phyloP scores from a whole-genome alignment of 2,888 invertebrate species.

The Lycophotia porphyrea region DNA sequence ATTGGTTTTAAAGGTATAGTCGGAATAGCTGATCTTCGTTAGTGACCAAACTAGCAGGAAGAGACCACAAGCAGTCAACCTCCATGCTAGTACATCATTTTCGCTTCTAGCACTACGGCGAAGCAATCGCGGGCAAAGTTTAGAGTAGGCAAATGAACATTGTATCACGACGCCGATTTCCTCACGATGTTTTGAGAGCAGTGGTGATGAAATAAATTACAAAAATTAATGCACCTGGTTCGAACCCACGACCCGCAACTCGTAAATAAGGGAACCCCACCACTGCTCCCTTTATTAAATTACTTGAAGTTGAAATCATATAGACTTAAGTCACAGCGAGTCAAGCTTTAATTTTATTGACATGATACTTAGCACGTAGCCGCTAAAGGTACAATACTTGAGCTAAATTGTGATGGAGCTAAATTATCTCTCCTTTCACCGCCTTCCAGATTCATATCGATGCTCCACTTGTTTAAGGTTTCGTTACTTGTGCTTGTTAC shows the following conservation, averaged over 20 bases:
- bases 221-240: not conserved
- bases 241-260: not conserved
- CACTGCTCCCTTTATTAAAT: not conserved
- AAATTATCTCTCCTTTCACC: slow-evolving; percentile 12
- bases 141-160: no score
- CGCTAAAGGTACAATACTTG: not conserved
- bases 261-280: not conserved
- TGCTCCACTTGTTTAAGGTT: not conserved
- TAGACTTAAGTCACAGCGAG: not conserved
- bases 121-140: no score
- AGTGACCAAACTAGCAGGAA: no score
- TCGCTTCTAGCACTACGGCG: no score
- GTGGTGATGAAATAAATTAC: not conserved
- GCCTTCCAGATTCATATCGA: slow-evolving; percentile 14
- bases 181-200: not conserved
- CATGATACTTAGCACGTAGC: slow-evolving; percentile 17
- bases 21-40: no score
- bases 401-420: slow-evolving; percentile 1
- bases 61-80: no score
- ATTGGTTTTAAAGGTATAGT: no score
- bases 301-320: not conserved
- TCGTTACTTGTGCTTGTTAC: not conserved
- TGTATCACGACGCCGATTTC: no score
- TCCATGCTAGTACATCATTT: no score
- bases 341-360: not conserved